phyloP scores from a whole-genome alignment of 2,888 invertebrate genomes.

The Xiphydria camelus region DNA sequence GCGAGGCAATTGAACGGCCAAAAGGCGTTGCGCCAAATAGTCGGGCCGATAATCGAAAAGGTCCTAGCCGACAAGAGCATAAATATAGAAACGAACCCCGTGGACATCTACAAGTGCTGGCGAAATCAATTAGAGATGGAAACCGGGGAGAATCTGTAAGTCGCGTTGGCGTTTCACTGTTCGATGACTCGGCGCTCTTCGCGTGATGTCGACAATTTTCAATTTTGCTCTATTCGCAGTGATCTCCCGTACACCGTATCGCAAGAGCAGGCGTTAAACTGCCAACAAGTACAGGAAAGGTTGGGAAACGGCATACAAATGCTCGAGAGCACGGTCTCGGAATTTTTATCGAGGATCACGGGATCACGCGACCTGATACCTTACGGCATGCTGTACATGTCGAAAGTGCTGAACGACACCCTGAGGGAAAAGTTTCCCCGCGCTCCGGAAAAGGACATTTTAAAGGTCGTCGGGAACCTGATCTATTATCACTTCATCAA shows the following conservation, averaged over 20 bases:
- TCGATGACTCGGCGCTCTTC: neutral
- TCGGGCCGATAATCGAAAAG: constrained; percentile 71
- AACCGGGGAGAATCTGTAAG: constrained; percentile 72
- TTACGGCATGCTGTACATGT: constrained; percentile 76
- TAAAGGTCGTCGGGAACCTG: constrained; percentile 79
- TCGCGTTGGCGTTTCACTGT: too few species aligned
- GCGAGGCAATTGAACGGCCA: constrained; percentile 71
- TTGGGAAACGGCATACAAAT: constrained; percentile 65
- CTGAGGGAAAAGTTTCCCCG: constrained; percentile 70
- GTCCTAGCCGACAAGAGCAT: constrained; percentile 68
- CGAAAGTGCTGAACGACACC: constrained; percentile 68
- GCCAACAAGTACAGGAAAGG: constrained; percentile 67
- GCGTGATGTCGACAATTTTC: too few species aligned
- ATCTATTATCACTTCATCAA: constrained; percentile 79
- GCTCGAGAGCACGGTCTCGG: constrained; percentile 65
- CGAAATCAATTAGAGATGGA: constrained; percentile 74
- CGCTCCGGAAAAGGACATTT: constrained; percentile 72
- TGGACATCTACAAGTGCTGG: constrained; percentile 79
- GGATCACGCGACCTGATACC: constrained; percentile 69
- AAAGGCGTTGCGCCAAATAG: constrained; percentile 69
- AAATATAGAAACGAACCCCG: constrained; percentile 74
- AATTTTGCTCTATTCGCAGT: constrained; percentile 50
- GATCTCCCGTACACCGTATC: constrained; percentile 70
- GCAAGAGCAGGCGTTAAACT: constrained; percentile 69
- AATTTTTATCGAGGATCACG: constrained; percentile 70